Evolutionary conservation across 2,113 vertebrate species (phyloP).

Genomic region (Anoplopoma fimbria): DNA sequence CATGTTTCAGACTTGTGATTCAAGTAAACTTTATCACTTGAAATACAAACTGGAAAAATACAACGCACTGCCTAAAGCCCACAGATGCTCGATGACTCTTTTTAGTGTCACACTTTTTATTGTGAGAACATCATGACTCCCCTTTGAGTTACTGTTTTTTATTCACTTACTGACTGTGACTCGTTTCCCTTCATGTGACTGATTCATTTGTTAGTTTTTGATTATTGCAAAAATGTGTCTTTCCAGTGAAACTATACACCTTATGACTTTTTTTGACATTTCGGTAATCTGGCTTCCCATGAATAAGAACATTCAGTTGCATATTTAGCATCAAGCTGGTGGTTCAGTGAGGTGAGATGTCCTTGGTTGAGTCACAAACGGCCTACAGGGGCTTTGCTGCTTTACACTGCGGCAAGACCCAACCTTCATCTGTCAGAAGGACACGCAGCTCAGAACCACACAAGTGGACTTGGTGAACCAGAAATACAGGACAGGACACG

Average conservation of each 20-base stretch:
- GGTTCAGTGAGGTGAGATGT: constrained; percentile 30
- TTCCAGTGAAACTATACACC: not conserved
- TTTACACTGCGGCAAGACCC: constrained; percentile 19
- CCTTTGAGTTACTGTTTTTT: constrained; percentile 8
- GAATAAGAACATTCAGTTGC: constrained; percentile 6
- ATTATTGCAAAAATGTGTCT: not conserved
- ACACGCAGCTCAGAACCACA: constrained; percentile 23
- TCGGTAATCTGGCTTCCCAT: not conserved
- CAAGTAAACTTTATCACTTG: constrained; percentile 3
- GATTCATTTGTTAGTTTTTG: constrained; percentile 24
- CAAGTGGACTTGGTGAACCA: not conserved
- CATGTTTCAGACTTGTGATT: not conserved
- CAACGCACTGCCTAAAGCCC: not conserved
- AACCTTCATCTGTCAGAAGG: constrained; percentile 32
- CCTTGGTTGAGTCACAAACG: constrained; percentile 47
- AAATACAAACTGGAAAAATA: constrained; percentile 19
- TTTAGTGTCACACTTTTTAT: constrained; percentile 59
- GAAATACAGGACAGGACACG: not conserved
- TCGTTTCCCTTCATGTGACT: constrained; percentile 11
- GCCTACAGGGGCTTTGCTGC: constrained; percentile 16
- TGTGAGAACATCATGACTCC: constrained; percentile 59
- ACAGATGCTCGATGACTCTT: constrained; percentile 53
- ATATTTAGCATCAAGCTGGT: constrained; percentile 18
- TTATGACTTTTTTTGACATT: not conserved
- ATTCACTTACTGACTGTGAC: constrained; percentile 20